Evolutionary conservation across 2,113 vertebrate genomes (phyloP), one percentile per base, ranked within the genome.

Genomic region (Hemibagrus wyckioides): DNA sequence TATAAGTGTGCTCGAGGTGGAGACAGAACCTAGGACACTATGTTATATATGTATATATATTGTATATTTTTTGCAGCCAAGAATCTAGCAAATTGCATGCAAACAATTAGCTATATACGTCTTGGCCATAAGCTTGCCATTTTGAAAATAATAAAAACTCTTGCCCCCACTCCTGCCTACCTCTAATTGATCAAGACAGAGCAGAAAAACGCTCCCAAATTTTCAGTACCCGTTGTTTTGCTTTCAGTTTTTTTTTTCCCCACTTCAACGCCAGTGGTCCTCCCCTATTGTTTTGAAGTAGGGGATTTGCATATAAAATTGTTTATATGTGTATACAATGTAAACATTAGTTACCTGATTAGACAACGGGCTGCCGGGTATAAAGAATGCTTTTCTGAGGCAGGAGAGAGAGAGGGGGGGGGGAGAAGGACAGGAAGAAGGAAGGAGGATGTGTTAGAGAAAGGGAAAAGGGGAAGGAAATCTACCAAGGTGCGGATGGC

Each of bases 291-390:
- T 71, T 7, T 44, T 89, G 90, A 90, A 80, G 85, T 88, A 89
- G 59, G 80, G 91, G 33, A 82, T 91, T 96, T 96, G 95, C 95
- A 96, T 96, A 95, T 94, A 92, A 91, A 52, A 5, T 44, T 4
- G 25, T 89, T 87, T 91, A 87, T 83, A 90, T 83, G 81, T 36
- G 23, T 50, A 65, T 69, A 88, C 88, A 87, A 86, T 94, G 95
- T 95, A 94, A 94, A 95, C 93, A 93, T 91, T 63, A 92, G 92
- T 89, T 85, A 94, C 91, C 92, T 93, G 93, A 94, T 94, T 92
- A 84, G 89, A 91, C 90, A 89, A 89, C 89, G 90, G 88, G 92
- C 83, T 91, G 89, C 92, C 87, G 90, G 89, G 85, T 88, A 90
- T 57, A 23, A 73, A 85, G 90, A 90, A 92, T 86, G 67, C 90